These are phyloP conservation scores for Narcine bancroftii DNA, from an alignment of 2,113 vertebrate species.

Conservation along the genomic window DNA sequence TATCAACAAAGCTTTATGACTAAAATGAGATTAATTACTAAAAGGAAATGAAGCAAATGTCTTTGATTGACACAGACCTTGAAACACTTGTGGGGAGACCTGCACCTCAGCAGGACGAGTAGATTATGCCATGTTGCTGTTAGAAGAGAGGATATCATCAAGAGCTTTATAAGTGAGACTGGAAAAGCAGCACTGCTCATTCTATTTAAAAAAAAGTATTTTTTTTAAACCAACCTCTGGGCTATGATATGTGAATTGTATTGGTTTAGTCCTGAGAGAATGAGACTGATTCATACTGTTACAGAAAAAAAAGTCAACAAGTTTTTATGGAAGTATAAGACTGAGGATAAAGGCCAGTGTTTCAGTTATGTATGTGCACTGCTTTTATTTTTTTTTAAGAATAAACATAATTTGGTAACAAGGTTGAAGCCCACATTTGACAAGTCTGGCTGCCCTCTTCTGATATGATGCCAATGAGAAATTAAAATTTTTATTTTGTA, in stretches of 20 bases:
- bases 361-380: not conserved
- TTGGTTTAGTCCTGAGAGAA: not conserved
- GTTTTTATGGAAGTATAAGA: not conserved
- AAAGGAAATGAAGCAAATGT: not conserved
- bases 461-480: not conserved
- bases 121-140: not conserved
- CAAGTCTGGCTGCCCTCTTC: not conserved
- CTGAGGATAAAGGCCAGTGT: not conserved
- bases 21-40: not conserved
- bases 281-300: not conserved
- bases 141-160: not conserved
- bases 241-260: not conserved
- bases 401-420: not conserved
- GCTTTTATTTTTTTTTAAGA: slow-evolving; percentile 12
- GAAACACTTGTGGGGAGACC: not conserved
- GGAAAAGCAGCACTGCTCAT: not conserved
- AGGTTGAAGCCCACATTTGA: too few species aligned
- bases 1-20: not conserved
- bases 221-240: not conserved
- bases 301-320: not conserved
- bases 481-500: slow-evolving; percentile 5
- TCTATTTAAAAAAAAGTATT: not conserved
- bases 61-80: not conserved
- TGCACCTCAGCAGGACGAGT: not conserved
- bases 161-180: slow-evolving; percentile 18